A percentile compares a stretch with the other conserved stretches of the same genome.
Conservation (phyloP, 92 coral and sea anemone genomes). For the Bergia puertoricense region DNA sequence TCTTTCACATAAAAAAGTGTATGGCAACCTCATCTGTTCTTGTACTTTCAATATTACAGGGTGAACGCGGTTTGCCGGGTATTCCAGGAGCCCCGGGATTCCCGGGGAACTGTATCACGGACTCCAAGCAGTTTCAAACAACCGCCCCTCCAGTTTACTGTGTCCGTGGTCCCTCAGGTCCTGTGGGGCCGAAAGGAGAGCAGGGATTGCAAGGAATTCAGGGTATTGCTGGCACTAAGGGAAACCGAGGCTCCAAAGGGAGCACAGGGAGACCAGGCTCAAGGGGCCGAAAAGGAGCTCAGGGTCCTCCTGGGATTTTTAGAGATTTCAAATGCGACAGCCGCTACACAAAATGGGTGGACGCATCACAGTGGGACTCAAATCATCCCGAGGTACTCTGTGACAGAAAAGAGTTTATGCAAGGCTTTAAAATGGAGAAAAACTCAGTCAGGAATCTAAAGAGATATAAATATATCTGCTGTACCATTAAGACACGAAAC, state of each 20-base stretch:
- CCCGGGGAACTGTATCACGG: constrained; percentile 78
- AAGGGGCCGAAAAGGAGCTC: constrained; percentile 75
- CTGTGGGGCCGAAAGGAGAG: constrained; percentile 75
- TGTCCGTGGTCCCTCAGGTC: constrained; percentile 81
- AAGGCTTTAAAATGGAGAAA: constrained; percentile 70
- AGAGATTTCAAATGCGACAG: constrained; percentile 64
- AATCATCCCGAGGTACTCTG: constrained; percentile 75
- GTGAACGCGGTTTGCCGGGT: constrained; percentile 73
- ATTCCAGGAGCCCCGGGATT: constrained; percentile 75
- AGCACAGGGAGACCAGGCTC: constrained; percentile 62
- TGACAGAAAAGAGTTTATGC: constrained; percentile 75
- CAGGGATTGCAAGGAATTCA: constrained; percentile 61
- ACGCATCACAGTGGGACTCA: constrained; percentile 60
- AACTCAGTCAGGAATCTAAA: constrained; percentile 45
- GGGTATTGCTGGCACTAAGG: constrained; percentile 72
- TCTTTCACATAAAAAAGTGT: too few relatives aligned
- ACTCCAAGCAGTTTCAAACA: constrained; percentile 56
- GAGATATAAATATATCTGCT: constrained; percentile 73
- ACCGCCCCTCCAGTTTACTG: constrained; percentile 61
- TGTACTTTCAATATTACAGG: constrained; percentile 49
- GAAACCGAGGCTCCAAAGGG: constrained; percentile 70
- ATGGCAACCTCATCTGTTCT: too few relatives aligned
- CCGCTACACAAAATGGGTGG: constrained; percentile 84
- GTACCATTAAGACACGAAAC: constrained; percentile 45
- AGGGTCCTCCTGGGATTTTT: constrained; percentile 84